Base-by-base conservation (phyloP, 2,888 invertebrate species). In the Nezara viridula region DNA sequence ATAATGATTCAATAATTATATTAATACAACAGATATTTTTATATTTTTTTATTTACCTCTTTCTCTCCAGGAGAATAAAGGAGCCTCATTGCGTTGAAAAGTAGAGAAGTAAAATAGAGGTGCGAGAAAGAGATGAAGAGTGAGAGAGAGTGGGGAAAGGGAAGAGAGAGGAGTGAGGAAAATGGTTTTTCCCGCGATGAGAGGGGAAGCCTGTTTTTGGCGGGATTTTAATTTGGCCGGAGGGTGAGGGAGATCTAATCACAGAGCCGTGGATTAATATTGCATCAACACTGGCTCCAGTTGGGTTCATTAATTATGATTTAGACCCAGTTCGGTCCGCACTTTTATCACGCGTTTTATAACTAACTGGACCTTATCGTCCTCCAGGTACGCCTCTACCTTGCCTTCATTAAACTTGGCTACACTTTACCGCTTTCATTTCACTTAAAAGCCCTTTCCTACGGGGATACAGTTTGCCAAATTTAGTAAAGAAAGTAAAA, bases 201-300 rank as follows among this genome's bases (percentile, higher is more conserved):
- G 81, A 81, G 81, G 81, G 81, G 44, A 81, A 81, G 81, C 44
- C 81, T 81, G 81, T 81, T 81, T 81, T 81, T 81, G 81, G 81
- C 81, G 81, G 81, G 44, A n/a, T 81, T 81, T 81, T 81, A 81
- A 81, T 81, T 81, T 81, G 81, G 81, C 81, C n/a, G 19, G 40
- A n/a, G 44, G 44, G 81, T 14, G 44, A 24, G 40, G 44, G 81
- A 66, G 81, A 81, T 81, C 81, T 81, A 81, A 81, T 81, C 81
- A 44, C 81, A 81, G 44, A n/a, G 81, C 81, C 40, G 14, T 37
- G 81, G 81, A 81, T 81, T 44, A 81, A 81, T 81, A 81, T 81
- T 44, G 81, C 81, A 81, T 81, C 81, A 81, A 81, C 81, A 44
- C 81, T 32, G 66, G 66, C 81, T 81, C 81, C 81, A 44, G 81